phyloP scores from a whole-genome alignment of 92 coral and sea anemone genomes.

The Porites evermanni region DNA sequence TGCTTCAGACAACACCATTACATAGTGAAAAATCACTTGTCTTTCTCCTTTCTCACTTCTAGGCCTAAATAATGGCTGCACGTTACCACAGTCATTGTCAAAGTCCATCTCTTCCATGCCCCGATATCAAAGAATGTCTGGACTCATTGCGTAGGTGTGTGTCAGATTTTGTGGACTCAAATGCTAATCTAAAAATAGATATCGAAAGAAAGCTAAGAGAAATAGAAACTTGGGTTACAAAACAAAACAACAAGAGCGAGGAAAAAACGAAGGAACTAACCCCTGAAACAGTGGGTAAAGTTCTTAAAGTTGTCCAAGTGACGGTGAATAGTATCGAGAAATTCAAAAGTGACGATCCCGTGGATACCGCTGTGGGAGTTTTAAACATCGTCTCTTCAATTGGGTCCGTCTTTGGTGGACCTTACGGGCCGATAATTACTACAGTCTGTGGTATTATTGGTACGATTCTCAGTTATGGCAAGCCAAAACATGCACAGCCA shows the following conservation, averaged over 20 bases:
- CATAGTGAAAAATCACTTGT: too few species aligned
- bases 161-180: not conserved
- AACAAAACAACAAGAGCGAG: not conserved
- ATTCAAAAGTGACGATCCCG: not conserved
- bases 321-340: not conserved
- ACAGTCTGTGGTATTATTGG: not conserved
- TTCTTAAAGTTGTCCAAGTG: not conserved
- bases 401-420: not conserved
- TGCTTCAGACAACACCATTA: not conserved
- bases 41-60: not conserved
- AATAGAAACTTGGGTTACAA: not conserved
- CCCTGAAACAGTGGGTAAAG: not conserved
- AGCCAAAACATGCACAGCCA: slow-evolving; percentile 28
- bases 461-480: slow-evolving; percentile 1
- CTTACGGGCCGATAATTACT: not conserved
- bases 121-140: not conserved
- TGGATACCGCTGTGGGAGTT: not conserved
- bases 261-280: not conserved
- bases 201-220: not conserved
- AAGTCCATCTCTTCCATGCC: not conserved
- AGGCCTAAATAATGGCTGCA: not conserved
- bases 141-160: not conserved
- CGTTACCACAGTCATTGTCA: not conserved
- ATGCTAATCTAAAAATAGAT: not conserved
- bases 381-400: not conserved